A percentile compares a stretch with the other conserved stretches of the same genome.
Conservation (phyloP, 2,797 vertebrate genomes). For the Falco biarmicus region DNA sequence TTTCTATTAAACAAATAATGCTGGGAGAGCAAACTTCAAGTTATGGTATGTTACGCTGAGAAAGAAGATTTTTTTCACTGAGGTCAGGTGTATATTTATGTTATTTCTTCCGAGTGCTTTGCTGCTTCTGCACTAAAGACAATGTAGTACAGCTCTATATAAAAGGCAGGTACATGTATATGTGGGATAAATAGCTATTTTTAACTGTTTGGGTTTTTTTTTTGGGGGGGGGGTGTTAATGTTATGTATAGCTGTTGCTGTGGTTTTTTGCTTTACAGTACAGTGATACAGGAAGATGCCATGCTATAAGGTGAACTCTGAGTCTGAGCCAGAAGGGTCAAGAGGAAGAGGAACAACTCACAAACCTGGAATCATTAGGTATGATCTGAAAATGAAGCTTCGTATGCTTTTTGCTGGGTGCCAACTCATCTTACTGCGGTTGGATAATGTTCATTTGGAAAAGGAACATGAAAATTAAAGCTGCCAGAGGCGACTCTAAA, state of each 20-base stretch:
- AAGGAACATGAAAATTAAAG: slow-evolving; percentile 1
- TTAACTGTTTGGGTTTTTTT: neutral
- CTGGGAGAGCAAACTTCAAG: slow-evolving; percentile 81
- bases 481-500: slow-evolving; percentile 45
- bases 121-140: slow-evolving; percentile 37
- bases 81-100: slow-evolving; percentile 55
- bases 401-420: neutral
- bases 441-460: neutral
- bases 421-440: neutral
- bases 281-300: neutral
- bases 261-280: neutral
- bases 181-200: neutral
- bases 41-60: slow-evolving; percentile 51
- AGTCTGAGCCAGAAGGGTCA: neutral
- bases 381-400: neutral
- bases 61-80: slow-evolving; percentile 57
- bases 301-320: neutral
- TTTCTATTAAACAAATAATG: slow-evolving; percentile 88
- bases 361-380: neutral
- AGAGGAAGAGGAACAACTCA: neutral
- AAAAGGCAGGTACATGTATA: neutral
- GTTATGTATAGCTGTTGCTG: neutral
- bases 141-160: neutral
- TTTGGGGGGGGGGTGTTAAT: neutral
- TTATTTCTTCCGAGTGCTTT: slow-evolving; percentile 68